These are phyloP conservation scores for Iphiclides podalirius DNA, from an alignment of 2,888 invertebrate genomes.

Conservation along the genomic window DNA sequence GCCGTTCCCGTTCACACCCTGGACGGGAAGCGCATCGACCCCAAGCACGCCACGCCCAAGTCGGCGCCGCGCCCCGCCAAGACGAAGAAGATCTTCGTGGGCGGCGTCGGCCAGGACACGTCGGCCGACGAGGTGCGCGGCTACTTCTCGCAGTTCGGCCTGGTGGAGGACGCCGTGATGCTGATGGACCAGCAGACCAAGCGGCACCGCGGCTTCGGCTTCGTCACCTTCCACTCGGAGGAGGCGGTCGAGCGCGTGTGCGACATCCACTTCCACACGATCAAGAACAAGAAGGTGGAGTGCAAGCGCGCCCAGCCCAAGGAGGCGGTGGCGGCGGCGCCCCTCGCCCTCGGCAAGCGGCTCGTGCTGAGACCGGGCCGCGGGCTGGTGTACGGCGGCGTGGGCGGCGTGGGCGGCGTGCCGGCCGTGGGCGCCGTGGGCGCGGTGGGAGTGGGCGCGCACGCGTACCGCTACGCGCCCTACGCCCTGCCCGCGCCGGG, in stretches of 20 bases:
- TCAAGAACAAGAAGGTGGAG: slow-evolving; percentile 94
- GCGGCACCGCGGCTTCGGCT: slow-evolving; percentile 93
- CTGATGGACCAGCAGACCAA: slow-evolving; percentile 96
- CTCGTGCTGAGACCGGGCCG: slow-evolving; percentile 86
- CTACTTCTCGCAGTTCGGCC: slow-evolving; percentile 94
- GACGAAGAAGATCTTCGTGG: slow-evolving; percentile 95
- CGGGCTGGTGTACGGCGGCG: slow-evolving; percentile 81
- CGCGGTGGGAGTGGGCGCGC: slow-evolving; percentile 39
- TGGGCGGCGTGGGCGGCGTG: slow-evolving; percentile 60
- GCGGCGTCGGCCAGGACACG: slow-evolving; percentile 95
- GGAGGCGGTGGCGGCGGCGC: slow-evolving; percentile 87
- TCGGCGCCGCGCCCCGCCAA: slow-evolving; percentile 92
- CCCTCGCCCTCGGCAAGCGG: slow-evolving; percentile 85
- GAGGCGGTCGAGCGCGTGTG: slow-evolving; percentile 96
- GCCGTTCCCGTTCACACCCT: slow-evolving; percentile 94
- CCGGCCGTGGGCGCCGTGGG: slow-evolving; percentile 59
- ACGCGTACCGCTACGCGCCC: slow-evolving; percentile 72
- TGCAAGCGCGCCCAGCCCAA: slow-evolving; percentile 96
- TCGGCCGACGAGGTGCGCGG: slow-evolving; percentile 94
- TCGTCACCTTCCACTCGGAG: slow-evolving; percentile 94
- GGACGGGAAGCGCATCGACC: slow-evolving; percentile 96
- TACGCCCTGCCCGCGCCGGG: slow-evolving; percentile 74
- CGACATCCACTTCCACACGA: slow-evolving; percentile 95
- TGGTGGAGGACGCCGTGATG: slow-evolving; percentile 95
- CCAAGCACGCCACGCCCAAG: slow-evolving; percentile 95